Evolutionary conservation across 2,888 invertebrate genomes (phyloP).

Genomic region (Steinernema hermaphroditum): DNA sequence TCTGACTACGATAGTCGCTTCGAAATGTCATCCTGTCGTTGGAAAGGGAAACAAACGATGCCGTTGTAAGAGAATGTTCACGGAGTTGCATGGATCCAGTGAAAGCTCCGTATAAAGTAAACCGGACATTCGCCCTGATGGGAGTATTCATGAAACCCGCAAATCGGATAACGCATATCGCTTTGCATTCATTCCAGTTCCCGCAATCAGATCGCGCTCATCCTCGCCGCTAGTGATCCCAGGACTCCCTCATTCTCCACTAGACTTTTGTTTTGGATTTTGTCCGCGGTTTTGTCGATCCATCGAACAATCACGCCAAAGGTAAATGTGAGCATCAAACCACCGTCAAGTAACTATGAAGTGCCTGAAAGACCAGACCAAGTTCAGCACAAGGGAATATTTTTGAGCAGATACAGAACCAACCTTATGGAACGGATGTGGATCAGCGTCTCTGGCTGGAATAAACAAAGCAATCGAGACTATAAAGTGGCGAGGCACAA

Average conservation of each 20-base stretch:
- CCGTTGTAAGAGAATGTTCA: neutral
- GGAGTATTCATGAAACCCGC: slow-evolving; percentile 25
- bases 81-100: slow-evolving; percentile 22
- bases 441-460: neutral
- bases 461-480: slow-evolving; percentile 28
- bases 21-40: slow-evolving; percentile 7
- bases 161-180: slow-evolving; percentile 30
- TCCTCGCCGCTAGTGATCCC: neutral
- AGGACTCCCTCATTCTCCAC: neutral
- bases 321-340: no score
- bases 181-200: slow-evolving; percentile 22
- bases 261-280: slow-evolving; percentile 2
- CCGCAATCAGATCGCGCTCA: slow-evolving; percentile 25
- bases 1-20: slow-evolving; percentile 25
- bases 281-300: no score
- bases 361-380: no score
- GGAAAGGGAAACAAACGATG: slow-evolving; percentile 16
- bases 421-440: neutral
- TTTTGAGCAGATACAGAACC: no score
- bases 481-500: slow-evolving; percentile 15
- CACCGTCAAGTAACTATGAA: no score
- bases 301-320: no score
- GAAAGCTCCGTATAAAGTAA: slow-evolving; percentile 17
- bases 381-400: no score
- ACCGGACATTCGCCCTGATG: slow-evolving; percentile 1